A percentile compares a stretch with the other conserved stretches of the same genome.
These are phyloP conservation scores for Xiphydria camelus DNA, from an alignment of 2,888 invertebrate genomes.

Conservation along the genomic window DNA sequence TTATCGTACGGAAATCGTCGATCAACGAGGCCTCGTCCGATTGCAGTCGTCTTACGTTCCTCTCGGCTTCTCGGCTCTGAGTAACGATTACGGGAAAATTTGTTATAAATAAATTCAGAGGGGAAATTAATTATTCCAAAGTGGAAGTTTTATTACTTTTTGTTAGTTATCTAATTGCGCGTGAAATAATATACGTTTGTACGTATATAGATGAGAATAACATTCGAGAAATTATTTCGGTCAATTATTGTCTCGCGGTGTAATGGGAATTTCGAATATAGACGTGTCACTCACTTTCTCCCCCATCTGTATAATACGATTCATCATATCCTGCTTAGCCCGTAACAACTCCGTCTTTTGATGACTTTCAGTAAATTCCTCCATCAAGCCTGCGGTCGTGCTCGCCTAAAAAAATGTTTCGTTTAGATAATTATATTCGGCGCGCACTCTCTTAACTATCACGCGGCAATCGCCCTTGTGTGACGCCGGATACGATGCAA, in stretches of 20 bases:
- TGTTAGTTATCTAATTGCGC: too few species aligned
- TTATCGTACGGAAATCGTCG: conserved; percentile 49
- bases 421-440: too few species aligned
- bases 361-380: conserved; percentile 45
- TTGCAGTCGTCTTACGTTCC: conserved; percentile 45
- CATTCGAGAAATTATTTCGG: background rate
- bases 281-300: conserved; percentile 55
- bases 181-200: too few species aligned
- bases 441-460: too few species aligned
- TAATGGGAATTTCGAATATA: too few species aligned
- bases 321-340: conserved; percentile 55
- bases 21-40: conserved; percentile 47
- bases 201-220: background rate
- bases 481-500: too few species aligned
- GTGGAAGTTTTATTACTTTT: too few species aligned
- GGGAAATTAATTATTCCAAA: too few species aligned
- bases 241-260: too few species aligned
- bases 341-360: conserved; percentile 47
- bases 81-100: too few species aligned
- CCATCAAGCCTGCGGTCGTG: conserved; percentile 25
- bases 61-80: conserved; percentile 50
- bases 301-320: conserved; percentile 54
- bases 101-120: too few species aligned
- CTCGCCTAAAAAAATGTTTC: background rate
- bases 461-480: too few species aligned